Evolutionary conservation across 2,888 invertebrate genomes (phyloP).

Genomic region (Malthinus seriepunctatus): DNA sequence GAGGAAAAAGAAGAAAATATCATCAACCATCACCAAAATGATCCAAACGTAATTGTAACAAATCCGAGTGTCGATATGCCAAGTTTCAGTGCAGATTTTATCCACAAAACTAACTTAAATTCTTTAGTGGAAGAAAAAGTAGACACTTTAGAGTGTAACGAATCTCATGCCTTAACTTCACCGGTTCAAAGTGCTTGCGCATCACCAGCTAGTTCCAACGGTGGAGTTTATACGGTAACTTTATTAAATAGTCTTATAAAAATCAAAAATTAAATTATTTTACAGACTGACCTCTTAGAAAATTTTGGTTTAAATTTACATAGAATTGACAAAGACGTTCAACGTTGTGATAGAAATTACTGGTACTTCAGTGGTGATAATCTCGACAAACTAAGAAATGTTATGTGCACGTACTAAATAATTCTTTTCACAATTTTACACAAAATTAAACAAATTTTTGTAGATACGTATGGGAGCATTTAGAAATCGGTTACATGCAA

Average conservation of each 20-base stretch:
- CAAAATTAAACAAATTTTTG: not conserved
- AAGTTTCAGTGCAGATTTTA: constrained; percentile 56
- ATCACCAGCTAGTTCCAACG: constrained; percentile 89
- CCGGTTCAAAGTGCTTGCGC: constrained; percentile 64
- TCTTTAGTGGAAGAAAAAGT: constrained; percentile 65
- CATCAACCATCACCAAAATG: too few relatives aligned
- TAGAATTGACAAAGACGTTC: constrained; percentile 95
- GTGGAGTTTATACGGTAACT: constrained; percentile 82
- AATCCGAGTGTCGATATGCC: constrained; percentile 71
- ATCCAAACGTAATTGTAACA: constrained; percentile 67
- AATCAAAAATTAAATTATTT: constrained; percentile 1
- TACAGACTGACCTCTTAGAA: constrained; percentile 81
- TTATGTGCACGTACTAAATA: constrained; percentile 89
- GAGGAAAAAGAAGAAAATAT: constrained; percentile 33
- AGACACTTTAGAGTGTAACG: constrained; percentile 56
- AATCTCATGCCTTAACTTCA: constrained; percentile 52
- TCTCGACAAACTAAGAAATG: constrained; percentile 88
- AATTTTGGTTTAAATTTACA: constrained; percentile 87
- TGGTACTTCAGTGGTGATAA: constrained; percentile 90
- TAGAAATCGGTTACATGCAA: constrained; percentile 94
- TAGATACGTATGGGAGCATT: constrained; percentile 95
- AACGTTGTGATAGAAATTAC: constrained; percentile 92
- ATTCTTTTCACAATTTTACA: not conserved
- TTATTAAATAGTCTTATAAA: not conserved
- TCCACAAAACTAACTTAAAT: constrained; percentile 56